Evolutionary conservation across 2,797 vertebrate genomes (phyloP).

Genomic region (Syngnathus rostellatus): DNA sequence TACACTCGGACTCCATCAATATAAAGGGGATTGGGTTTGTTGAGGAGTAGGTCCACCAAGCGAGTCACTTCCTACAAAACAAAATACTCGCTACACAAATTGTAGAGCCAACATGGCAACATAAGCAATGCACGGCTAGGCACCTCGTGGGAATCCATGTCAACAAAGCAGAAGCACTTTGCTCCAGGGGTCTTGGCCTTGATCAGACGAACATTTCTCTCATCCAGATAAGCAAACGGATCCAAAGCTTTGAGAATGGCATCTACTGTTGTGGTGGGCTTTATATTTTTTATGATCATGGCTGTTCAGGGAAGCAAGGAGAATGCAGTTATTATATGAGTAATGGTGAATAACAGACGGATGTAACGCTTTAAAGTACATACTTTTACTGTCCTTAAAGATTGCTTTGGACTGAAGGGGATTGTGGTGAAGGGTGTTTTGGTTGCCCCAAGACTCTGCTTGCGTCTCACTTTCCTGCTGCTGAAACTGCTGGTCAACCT

Average conservation of each 20-base stretch:
- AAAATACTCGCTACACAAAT: slow-evolving; percentile 5
- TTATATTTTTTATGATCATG: slow-evolving; percentile 91
- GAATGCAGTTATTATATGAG: background rate
- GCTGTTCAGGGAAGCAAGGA: slow-evolving; percentile 59
- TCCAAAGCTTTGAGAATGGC: slow-evolving; percentile 86
- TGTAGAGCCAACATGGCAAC: background rate
- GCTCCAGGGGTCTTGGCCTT: slow-evolving; percentile 84
- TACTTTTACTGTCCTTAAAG: slow-evolving; percentile 76
- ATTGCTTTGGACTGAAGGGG: slow-evolving; percentile 47
- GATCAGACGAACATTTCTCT: slow-evolving; percentile 87
- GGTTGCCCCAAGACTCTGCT: slow-evolving; percentile 56
- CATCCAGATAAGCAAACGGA: slow-evolving; percentile 83
- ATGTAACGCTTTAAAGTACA: slow-evolving; percentile 9
- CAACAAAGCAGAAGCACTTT: slow-evolving; percentile 95
- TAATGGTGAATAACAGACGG: background rate
- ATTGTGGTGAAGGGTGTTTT: slow-evolving; percentile 37
- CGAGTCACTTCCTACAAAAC: slow-evolving; percentile 83
- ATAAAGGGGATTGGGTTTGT: slow-evolving; percentile 81
- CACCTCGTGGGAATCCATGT: slow-evolving; percentile 93
- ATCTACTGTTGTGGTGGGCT: slow-evolving; percentile 82
- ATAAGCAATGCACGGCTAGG: background rate
- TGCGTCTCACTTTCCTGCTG: slow-evolving; percentile 58
- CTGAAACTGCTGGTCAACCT: slow-evolving; percentile 70
- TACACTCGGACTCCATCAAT: slow-evolving; percentile 85
- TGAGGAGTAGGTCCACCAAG: slow-evolving; percentile 80